Percentiles rank a stretch among this genome's conserved stretches.
These are phyloP conservation scores for Hassar affinis DNA, from an alignment of 2,113 vertebrate genomes.

Conservation along the genomic window DNA sequence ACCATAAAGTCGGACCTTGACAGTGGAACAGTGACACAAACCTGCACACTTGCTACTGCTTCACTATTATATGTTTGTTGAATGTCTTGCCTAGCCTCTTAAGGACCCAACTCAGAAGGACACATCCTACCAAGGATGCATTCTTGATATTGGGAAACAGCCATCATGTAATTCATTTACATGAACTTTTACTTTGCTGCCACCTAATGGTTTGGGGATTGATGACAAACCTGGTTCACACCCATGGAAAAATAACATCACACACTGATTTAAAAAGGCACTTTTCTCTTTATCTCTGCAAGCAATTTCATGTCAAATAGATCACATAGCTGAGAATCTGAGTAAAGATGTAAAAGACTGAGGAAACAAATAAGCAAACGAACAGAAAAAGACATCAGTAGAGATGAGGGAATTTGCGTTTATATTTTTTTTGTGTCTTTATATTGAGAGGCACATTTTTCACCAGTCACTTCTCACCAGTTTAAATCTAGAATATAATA, in stretches of 20 bases:
- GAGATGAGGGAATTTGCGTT: not conserved
- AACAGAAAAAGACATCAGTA: constrained; percentile 14
- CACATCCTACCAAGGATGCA: too few species aligned
- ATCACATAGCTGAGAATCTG: constrained; percentile 37
- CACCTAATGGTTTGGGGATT: constrained; percentile 15
- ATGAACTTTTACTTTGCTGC: not conserved
- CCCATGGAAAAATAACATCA: not conserved
- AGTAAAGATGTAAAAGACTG: constrained; percentile 39
- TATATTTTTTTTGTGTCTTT: not conserved
- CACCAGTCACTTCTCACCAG: constrained; percentile 7
- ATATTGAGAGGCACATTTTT: not conserved
- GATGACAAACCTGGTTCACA: not conserved
- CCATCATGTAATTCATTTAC: not conserved
- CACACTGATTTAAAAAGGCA: constrained; percentile 31
- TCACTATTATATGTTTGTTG: too few species aligned
- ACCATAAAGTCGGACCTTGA: too few species aligned
- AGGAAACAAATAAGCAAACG: constrained; percentile 38
- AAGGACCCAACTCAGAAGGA: too few species aligned
- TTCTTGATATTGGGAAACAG: too few species aligned
- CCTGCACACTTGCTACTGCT: too few species aligned
- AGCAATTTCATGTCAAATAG: constrained; percentile 36
- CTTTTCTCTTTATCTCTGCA: constrained; percentile 42
- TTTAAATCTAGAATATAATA: not conserved
- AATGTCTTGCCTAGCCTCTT: too few species aligned
- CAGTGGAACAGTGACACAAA: too few species aligned